A percentile compares a stretch with the other conserved stretches of the same genome.
Evolutionary conservation across 2,797 vertebrate genomes (phyloP).

Genomic region (Liparis tanakae): DNA sequence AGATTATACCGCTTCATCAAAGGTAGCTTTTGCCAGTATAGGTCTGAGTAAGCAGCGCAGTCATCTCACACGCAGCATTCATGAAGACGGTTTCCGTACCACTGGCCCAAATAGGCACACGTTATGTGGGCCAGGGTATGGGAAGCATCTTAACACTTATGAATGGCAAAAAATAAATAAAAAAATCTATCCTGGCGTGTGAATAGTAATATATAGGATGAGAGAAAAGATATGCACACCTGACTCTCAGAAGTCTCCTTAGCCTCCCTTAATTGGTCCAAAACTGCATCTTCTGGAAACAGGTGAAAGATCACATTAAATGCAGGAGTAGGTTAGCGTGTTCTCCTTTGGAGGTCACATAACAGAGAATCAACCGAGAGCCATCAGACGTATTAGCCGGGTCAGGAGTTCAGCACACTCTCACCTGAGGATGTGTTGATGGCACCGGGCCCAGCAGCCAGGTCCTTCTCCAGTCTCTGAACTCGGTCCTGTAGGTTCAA

Average conservation of each 20-base stretch:
- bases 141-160: conserved; percentile 44
- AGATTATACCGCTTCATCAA: conserved; percentile 20
- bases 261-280: conserved; percentile 85
- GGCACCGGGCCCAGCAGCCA: conserved; percentile 78
- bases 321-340: background rate
- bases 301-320: background rate
- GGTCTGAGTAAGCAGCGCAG: conserved; percentile 30
- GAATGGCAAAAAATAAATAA: background rate
- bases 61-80: conserved; percentile 58
- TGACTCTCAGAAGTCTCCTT: conserved; percentile 89
- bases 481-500: conserved; percentile 88
- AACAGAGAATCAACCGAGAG: background rate
- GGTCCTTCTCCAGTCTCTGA: conserved; percentile 88
- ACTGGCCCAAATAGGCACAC: conserved; percentile 25
- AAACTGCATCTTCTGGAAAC: conserved; percentile 83
- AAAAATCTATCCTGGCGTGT: background rate
- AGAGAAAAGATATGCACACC: conserved; percentile 75
- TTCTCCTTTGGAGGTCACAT: background rate
- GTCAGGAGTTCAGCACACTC: background rate
- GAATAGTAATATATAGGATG: background rate
- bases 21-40: conserved; percentile 19
- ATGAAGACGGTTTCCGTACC: conserved; percentile 42
- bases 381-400: background rate
- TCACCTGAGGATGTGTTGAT: conserved; percentile 82
- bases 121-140: conserved; percentile 12